Evolutionary conservation across 2,888 invertebrate species (phyloP).

Genomic region (Diabrotica balteata): DNA sequence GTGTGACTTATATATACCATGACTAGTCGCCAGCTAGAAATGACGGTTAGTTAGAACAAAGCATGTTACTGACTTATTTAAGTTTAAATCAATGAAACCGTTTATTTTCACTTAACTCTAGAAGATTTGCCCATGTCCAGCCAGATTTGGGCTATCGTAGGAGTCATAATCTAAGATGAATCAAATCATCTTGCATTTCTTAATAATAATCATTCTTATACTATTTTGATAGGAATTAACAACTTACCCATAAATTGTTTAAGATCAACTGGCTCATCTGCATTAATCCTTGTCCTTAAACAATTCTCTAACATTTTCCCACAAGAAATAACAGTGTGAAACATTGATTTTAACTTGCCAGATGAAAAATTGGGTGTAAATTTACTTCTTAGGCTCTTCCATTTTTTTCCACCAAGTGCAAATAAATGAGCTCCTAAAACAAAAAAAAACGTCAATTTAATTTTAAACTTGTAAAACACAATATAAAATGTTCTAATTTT

Average conservation of each 20-base stretch:
- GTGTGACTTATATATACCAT: too few species aligned
- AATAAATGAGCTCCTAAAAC: constrained; percentile 50
- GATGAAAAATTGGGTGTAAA: constrained; percentile 61
- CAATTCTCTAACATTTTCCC: neutral
- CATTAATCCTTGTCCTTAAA: neutral
- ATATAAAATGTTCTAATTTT: too few species aligned
- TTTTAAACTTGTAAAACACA: too few species aligned
- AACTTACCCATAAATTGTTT: neutral
- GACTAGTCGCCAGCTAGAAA: too few species aligned
- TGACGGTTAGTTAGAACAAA: too few species aligned
- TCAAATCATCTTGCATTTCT: neutral
- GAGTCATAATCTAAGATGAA: too few species aligned
- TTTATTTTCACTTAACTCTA: too few species aligned
- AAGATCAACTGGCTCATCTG: neutral
- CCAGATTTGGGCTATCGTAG: too few species aligned
- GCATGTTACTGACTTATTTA: too few species aligned
- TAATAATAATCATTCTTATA: neutral
- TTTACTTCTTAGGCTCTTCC: constrained; percentile 35
- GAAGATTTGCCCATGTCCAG: too few species aligned
- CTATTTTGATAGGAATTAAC: neutral
- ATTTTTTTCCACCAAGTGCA: constrained; percentile 34
- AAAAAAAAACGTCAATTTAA: neutral
- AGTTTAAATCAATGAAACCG: too few species aligned
- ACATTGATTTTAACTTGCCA: neutral
- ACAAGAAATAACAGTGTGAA: neutral